A percentile compares a stretch with the other conserved stretches of the same genome.
Evolutionary conservation across 2,113 vertebrate species (phyloP).

Genomic region (Neolamprologus devosi): DNA sequence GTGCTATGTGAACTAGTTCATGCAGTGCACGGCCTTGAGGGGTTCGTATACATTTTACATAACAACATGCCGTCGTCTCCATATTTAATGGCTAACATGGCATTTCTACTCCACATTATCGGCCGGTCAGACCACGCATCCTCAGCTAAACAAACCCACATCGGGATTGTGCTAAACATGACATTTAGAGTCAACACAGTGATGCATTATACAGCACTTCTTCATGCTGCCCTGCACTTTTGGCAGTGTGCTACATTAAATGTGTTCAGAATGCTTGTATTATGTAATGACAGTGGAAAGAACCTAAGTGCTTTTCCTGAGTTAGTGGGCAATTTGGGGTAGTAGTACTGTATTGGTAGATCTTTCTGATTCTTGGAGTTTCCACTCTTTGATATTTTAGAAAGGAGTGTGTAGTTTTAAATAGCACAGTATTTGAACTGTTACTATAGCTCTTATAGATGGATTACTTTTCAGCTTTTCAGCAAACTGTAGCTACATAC

Average conservation of each 20-base stretch:
- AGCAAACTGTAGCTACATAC: neutral
- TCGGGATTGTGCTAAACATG: neutral
- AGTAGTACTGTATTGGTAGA: accelerated
- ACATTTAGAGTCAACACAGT: conserved; percentile 11
- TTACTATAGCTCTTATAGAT: neutral
- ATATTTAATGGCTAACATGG: conserved; percentile 48
- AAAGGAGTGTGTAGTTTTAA: neutral
- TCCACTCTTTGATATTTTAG: neutral
- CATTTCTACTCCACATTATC: neutral
- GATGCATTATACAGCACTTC: conserved; percentile 1
- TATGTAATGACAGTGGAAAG: neutral
- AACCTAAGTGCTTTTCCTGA: neutral
- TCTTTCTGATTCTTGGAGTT: neutral
- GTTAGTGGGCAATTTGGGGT: neutral
- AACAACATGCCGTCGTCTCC: conserved; percentile 43
- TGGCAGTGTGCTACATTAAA: neutral
- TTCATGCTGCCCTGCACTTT: neutral
- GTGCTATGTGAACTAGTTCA: conserved; percentile 32
- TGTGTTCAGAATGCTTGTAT: neutral
- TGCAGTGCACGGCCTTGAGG: neutral
- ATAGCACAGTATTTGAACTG: neutral
- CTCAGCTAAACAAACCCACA: neutral
- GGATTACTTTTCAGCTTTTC: neutral
- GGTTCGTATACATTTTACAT: conserved; percentile 54
- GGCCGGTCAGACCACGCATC: neutral